Evolutionary conservation across 2,888 invertebrate genomes (phyloP), one percentile per base, ranked within the genome.

Genomic region (Synergus itoensis): DNA sequence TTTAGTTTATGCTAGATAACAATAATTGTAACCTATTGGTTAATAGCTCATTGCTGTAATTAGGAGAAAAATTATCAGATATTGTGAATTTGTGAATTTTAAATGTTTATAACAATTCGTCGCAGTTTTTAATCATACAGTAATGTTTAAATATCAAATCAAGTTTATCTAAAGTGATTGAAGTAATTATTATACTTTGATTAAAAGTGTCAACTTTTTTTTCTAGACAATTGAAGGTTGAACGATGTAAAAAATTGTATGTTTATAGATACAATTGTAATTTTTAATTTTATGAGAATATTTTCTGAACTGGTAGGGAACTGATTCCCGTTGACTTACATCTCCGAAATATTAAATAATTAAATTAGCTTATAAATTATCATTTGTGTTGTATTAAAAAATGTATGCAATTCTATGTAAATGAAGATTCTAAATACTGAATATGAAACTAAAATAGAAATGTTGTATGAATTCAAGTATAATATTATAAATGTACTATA

Each of bases 241-340:
- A 7, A 16, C 28, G 16, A 53, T 67, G 45, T 45, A 45, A 16
- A 67, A 67, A 67, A 67, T 21, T 67, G 53, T 36, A 57, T 73
- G 73, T 73, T 73, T 73, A 40, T 57, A 73, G 28, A 53, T 53
- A 5, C 41, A 11, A 65, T 41, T 40, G 65, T 65, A 65, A 65
- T 65, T 65, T 73, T 7, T 65, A 65, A 41, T 65, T 65, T 73
- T 21, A 28, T 69, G 21, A 28, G 48, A 69, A 60, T 48, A 21
- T 73, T 36, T 53, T 41, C 53, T 53, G 53, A 16, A n/a, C n/a
- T 73, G 40, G 14, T 18, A 73, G 73, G 73, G 53, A 73, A 43
- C n/a, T 77, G 84, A 86, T 86, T 86, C 86, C 85, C 85, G 76
- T 86, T 86, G 86, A 86, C 77, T 79, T 83, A 85, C 82, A 81